These are phyloP conservation scores for Nyctibius grandis DNA, from an alignment of 2,797 vertebrate species.

Conservation along the genomic window DNA sequence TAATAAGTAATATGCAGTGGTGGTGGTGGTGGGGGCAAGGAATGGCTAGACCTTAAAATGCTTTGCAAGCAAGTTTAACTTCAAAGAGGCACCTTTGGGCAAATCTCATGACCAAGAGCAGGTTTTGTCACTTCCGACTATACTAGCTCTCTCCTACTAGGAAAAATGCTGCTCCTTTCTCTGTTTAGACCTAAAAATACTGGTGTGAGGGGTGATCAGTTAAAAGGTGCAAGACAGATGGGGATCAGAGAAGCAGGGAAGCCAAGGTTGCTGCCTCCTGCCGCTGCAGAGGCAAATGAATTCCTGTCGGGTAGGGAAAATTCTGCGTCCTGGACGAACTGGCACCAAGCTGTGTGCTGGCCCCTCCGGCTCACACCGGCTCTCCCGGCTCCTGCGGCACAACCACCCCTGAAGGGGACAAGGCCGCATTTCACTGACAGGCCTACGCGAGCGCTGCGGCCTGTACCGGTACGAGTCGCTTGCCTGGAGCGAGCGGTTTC, in stretches of 20 bases:
- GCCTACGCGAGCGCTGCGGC: background rate
- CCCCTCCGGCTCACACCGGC: no score
- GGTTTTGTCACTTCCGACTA: background rate
- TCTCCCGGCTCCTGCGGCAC: background rate
- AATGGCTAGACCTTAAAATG: background rate
- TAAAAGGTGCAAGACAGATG: fast-evolving
- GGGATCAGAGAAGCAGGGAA: no score
- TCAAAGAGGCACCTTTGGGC: background rate
- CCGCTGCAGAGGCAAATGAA: background rate
- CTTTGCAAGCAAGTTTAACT: background rate
- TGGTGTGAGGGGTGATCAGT: fast-evolving
- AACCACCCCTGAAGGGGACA: background rate
- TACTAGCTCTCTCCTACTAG: fast-evolving
- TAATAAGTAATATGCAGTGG: fast-evolving
- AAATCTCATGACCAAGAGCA: background rate
- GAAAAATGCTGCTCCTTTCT: background rate
- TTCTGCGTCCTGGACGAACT: fast-evolving
- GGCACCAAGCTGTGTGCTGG: background rate
- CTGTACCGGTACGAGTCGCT: background rate
- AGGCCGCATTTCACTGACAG: background rate
- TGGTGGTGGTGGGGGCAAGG: fast-evolving
- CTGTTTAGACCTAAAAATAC: fast-evolving
- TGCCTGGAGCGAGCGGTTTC: no score
- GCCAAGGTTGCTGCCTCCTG: background rate
- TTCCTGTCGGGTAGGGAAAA: background rate